Conservation (phyloP, 2,888 invertebrate genomes). For the Petrolisthes manimaculis region DNA sequence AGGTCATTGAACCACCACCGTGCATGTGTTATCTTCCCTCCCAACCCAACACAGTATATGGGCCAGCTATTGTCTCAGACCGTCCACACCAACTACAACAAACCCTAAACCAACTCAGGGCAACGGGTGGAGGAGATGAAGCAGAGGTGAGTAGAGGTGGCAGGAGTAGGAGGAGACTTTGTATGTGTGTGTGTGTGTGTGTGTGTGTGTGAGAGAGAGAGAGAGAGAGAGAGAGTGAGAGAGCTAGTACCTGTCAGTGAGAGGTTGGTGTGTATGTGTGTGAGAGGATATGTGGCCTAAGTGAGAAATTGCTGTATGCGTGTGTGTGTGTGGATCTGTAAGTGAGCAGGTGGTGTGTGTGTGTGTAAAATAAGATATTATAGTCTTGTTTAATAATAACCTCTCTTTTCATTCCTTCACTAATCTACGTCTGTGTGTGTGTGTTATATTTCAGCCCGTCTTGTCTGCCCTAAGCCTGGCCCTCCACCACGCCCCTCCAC, state of each 20-base stretch:
- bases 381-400: too few relatives aligned
- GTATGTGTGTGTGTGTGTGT: background rate
- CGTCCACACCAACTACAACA: constrained; percentile 32
- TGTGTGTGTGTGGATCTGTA: too few relatives aligned
- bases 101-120: constrained; percentile 21
- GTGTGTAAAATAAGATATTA: too few relatives aligned
- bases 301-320: too few relatives aligned
- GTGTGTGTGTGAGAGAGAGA: background rate
- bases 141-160: constrained; percentile 36
- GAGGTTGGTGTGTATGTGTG: too few relatives aligned
- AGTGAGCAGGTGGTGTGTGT: too few relatives aligned
- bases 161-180: background rate
- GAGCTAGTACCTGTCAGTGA: background rate
- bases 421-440: too few relatives aligned
- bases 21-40: too few relatives aligned
- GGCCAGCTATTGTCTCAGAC: constrained; percentile 30
- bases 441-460: constrained; percentile 19
- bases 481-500: constrained; percentile 35
- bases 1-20: too few relatives aligned
- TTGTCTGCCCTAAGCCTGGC: constrained; percentile 45
- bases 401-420: too few relatives aligned
- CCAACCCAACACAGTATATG: constrained; percentile 25
- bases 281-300: too few relatives aligned
- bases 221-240: background rate
- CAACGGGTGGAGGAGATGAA: constrained; percentile 44